These are phyloP conservation scores for Tonatia bakeri DNA, from an alignment of 2,113 vertebrate species.

Conservation along the genomic window DNA sequence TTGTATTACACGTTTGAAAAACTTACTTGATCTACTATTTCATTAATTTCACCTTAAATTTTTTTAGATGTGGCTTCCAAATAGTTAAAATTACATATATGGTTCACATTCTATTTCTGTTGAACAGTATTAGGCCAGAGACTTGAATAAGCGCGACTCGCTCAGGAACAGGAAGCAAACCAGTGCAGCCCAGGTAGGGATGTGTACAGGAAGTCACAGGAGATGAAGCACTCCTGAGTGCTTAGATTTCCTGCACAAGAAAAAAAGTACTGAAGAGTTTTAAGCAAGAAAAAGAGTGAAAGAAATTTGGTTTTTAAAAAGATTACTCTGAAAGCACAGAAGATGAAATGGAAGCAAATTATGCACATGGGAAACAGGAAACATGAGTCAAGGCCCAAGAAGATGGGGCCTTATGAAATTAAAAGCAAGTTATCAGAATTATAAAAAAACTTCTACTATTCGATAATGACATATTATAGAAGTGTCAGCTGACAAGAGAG, in stretches of 20 bases:
- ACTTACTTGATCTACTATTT: background rate
- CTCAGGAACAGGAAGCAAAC: background rate
- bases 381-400: background rate
- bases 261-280: background rate
- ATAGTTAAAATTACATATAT: background rate
- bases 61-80: background rate
- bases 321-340: background rate
- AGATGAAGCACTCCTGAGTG: background rate
- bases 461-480: background rate
- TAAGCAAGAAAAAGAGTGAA: background rate
- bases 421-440: background rate
- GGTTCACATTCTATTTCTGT: background rate
- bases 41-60: background rate
- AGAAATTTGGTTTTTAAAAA: background rate
- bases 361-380: background rate
- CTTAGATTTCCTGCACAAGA: background rate
- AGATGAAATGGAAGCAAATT: constrained; percentile 9
- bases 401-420: background rate
- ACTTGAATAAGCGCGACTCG: background rate
- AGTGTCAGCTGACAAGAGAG: background rate
- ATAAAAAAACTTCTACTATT: background rate
- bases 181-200: background rate
- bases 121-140: background rate
- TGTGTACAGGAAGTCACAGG: background rate
- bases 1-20: background rate